Evolutionary conservation across 2,888 invertebrate species (phyloP).

Genomic region (Zootermopsis nevadensis): DNA sequence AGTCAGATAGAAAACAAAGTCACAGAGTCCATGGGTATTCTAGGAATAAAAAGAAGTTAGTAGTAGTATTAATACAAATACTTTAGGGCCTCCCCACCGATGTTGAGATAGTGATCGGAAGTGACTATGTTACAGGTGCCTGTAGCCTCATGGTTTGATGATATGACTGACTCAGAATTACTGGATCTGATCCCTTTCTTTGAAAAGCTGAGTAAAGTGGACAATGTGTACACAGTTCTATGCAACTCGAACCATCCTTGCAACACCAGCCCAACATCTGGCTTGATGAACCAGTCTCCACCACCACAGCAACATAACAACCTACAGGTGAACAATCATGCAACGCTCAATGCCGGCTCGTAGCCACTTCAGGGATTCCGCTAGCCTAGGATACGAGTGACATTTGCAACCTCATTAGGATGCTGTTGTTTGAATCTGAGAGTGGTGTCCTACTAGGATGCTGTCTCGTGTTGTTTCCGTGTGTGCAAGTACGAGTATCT

Average conservation of each 20-base stretch:
- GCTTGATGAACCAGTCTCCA: slow-evolving; percentile 41
- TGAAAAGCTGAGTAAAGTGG: slow-evolving; percentile 95
- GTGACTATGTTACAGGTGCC: slow-evolving; percentile 77
- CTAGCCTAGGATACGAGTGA: slow-evolving; percentile 17
- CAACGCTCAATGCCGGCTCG: slow-evolving; percentile 48
- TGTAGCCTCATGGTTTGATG: slow-evolving; percentile 99
- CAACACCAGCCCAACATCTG: slow-evolving; percentile 62
- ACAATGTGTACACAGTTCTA: slow-evolving; percentile 95
- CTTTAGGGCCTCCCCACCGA: too few relatives aligned
- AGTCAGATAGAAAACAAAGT: too few relatives aligned
- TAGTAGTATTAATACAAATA: too few relatives aligned
- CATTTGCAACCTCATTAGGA: neutral
- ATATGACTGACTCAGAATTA: slow-evolving; percentile 96
- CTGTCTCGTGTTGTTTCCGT: neutral
- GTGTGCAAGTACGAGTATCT: neutral
- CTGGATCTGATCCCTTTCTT: slow-evolving; percentile 98
- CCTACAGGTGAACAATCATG: slow-evolving; percentile 52
- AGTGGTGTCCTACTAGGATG: neutral
- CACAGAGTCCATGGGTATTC: too few relatives aligned
- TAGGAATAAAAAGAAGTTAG: too few relatives aligned
- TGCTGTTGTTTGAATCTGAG: slow-evolving; percentile 13
- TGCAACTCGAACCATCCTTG: slow-evolving; percentile 92
- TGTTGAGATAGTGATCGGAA: too few relatives aligned
- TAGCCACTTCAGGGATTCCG: slow-evolving; percentile 45
- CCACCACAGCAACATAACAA: slow-evolving; percentile 47